These are phyloP conservation scores for Synergus japonicus DNA, from an alignment of 2,888 invertebrate species.

Conservation along the genomic window DNA sequence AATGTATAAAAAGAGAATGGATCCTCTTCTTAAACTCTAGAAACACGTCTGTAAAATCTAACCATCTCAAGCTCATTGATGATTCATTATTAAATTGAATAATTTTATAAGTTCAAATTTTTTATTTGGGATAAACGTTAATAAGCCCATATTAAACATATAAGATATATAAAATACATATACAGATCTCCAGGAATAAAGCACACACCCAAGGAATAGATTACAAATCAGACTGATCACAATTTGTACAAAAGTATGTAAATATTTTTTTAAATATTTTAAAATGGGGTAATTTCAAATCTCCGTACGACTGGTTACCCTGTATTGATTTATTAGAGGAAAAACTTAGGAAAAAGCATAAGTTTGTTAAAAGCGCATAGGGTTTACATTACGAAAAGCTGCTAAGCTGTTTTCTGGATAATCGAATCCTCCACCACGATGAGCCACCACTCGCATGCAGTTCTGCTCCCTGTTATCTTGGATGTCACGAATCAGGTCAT, in stretches of 20 bases:
- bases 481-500: constrained; percentile 53
- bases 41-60: not conserved
- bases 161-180: too few relatives aligned
- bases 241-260: too few relatives aligned
- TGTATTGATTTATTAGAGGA: not conserved
- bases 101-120: too few relatives aligned
- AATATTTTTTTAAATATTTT: too few relatives aligned
- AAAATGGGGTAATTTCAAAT: not conserved
- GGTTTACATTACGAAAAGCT: constrained; percentile 84
- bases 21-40: too few relatives aligned
- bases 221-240: too few relatives aligned
- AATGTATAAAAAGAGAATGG: not conserved
- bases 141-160: too few relatives aligned
- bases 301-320: not conserved
- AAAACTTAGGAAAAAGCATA: not conserved
- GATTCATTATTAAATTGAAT: not conserved
- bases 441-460: constrained; percentile 83
- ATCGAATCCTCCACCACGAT: constrained; percentile 87
- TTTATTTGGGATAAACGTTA: too few relatives aligned
- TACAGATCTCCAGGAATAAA: too few relatives aligned
- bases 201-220: too few relatives aligned
- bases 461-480: constrained; percentile 64
- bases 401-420: constrained; percentile 89
- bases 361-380: constrained; percentile 38
- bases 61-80: not conserved